Base-by-base conservation (phyloP, 2,888 invertebrate species). In the Ormia ochracea region DNA sequence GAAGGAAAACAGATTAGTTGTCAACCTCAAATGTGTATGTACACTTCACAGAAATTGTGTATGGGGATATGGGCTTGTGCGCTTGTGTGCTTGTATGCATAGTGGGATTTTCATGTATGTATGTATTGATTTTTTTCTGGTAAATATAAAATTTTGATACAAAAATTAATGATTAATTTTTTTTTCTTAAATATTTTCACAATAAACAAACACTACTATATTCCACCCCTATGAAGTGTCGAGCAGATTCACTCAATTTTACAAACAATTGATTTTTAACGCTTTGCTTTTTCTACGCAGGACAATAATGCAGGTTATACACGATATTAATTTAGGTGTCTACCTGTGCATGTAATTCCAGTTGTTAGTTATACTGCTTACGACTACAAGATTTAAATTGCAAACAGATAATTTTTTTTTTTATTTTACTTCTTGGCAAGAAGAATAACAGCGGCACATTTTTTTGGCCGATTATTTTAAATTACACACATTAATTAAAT, bases 61-160 rank as follows among this genome's bases (percentile, higher is more conserved):
- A n/a, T n/a, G n/a, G n/a, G n/a, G n/a, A n/a, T n/a, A n/a, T n/a
- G n/a, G n/a, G n/a, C n/a, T n/a, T n/a, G n/a, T n/a, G n/a, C n/a
- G n/a, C n/a, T n/a, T n/a, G n/a, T n/a, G 14, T 65, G 28, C 58
- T 9, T 58, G 31, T 56, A 19, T 63, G 19, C 56, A 78, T 68
- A 73, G 54, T 41, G 63, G 61, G 43, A 74, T 74, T 69, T 73
- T 63, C 33, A 54, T 78, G 26, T n/a, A n/a, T n/a, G n/a, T n/a
- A n/a, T n/a, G n/a, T 78, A 74, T 78, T 69, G 78, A 74, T 74
- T 78, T 70, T 50, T 74, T 69, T 28, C 56, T 54, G 41, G n/a
- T 58, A 48, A 61, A 54, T 43, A 68, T n/a, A 10, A 45, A 48
- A 12, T 45, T 54, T 68, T 52, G 26, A 36, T 52, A 59, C 23